Base-by-base conservation (phyloP, 2,113 vertebrate species). In the Alouatta palliata region DNA sequence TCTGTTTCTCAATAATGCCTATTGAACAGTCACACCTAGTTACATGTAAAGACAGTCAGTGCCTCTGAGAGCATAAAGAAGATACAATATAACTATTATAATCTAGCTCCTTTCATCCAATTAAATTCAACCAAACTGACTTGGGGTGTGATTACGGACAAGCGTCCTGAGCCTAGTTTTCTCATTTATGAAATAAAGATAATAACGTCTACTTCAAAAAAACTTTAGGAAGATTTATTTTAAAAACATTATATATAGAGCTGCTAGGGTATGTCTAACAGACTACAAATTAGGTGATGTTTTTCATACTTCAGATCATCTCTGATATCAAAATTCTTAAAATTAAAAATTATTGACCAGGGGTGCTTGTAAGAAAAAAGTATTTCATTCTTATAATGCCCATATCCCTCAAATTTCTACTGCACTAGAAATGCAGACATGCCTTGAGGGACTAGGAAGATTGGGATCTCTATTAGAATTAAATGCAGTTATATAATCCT, bases 41-140 rank as follows among this genome's bases (percentile, higher is more conserved):
- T 49, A 86, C 27, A 68, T 76, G 32, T 71, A 64, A 71, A 84
- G 89, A 45, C 27, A 61, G 2, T 70, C 37, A 61, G 2, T 70
- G 27, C 7, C 52, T 82, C 40, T 73, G 9, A 45, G 19, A 37
- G 4, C 13, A n/a, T 40, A 5, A 16, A 75, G n/a, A 13, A 61
- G 40, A 85, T 70, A 25, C 32, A 40, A 21, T 96, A 21, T 89
- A 37, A 79, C 19, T 75, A 87, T 87, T 90, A 32, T 77, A 47
- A 68, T 68, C 35, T 95, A 20, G 35, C 16, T 83, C 6, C 58
- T 87, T 37, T 45, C 20, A 70, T 56, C 54, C 35, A 91, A 11
- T 66, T 68, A 90, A 94, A n/a, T 87, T 92, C 25, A 94, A 14
- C 7, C 35, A 87, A n/a, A 84, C n/a, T 92, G 37, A 80, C n/a